These are phyloP conservation scores for Asobara japonica DNA, from an alignment of 1,140 invertebrate genomes.

Conservation along the genomic window DNA sequence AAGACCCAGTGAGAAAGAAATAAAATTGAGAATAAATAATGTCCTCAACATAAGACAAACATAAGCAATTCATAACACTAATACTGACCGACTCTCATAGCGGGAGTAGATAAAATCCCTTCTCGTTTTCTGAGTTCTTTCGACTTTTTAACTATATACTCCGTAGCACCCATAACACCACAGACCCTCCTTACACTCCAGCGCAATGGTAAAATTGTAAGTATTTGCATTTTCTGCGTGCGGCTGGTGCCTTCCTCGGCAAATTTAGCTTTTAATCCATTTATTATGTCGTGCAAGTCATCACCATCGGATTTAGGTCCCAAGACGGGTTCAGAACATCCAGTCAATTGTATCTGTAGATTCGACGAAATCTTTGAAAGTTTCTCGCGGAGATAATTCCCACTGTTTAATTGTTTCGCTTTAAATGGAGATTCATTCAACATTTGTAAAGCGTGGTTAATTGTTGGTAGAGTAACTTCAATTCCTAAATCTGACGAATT, in stretches of 20 bases:
- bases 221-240: slow-evolving; percentile 23
- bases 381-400: background rate
- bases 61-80: too few relatives aligned
- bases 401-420: slow-evolving; percentile 7
- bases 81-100: slow-evolving; percentile 9
- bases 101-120: slow-evolving; percentile 21
- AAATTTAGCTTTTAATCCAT: slow-evolving; percentile 1
- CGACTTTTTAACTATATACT: background rate
- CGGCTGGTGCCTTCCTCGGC: background rate
- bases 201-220: slow-evolving; percentile 15
- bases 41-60: too few relatives aligned
- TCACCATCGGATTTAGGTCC: background rate
- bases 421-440: slow-evolving; percentile 11
- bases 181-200: slow-evolving; percentile 17
- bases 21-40: too few relatives aligned
- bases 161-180: background rate
- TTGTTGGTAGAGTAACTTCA: background rate
- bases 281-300: background rate
- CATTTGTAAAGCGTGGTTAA: slow-evolving; percentile 7
- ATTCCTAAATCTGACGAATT: background rate
- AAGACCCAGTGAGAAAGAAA: too few relatives aligned
- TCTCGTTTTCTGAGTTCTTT: background rate
- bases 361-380: slow-evolving; percentile 18
- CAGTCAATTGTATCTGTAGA: background rate
- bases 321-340: background rate